A percentile compares a stretch with the other conserved stretches of the same genome.
Evolutionary conservation across 2,888 invertebrate genomes (phyloP).

Genomic region (Apotomis capreana): DNA sequence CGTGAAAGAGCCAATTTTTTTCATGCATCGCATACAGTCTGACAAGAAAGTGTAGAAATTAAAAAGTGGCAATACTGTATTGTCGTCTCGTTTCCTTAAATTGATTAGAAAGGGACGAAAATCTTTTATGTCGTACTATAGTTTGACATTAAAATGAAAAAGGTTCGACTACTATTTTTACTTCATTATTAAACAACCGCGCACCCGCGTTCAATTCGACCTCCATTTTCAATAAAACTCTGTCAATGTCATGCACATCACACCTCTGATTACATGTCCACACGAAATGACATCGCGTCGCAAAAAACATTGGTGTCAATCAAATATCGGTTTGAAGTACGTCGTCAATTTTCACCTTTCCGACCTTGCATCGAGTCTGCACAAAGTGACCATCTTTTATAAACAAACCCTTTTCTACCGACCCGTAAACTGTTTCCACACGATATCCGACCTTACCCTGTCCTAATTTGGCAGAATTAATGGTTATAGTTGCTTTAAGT

Average conservation of each 20-base stretch:
- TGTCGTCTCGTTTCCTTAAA: no score
- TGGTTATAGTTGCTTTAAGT: slow-evolving; percentile 40
- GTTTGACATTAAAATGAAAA: not conserved
- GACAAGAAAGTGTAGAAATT: no score
- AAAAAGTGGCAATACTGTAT: no score
- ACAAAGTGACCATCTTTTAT: slow-evolving; percentile 40
- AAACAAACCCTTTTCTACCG: slow-evolving; percentile 44
- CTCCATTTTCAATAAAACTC: not conserved
- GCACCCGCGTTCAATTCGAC: not conserved
- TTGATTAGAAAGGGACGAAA: no score
- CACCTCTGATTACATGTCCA: slow-evolving; percentile 7
- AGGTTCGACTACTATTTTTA: not conserved
- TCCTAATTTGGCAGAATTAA: slow-evolving; percentile 38
- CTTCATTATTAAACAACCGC: not conserved
- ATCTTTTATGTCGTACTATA: no score
- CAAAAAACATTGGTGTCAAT: slow-evolving; percentile 15
- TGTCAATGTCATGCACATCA: slow-evolving; percentile 13
- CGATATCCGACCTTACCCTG: slow-evolving; percentile 34
- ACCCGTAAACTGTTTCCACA: slow-evolving; percentile 36
- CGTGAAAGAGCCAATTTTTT: no score
- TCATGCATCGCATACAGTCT: no score
- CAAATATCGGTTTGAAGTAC: slow-evolving; percentile 32
- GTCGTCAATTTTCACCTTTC: slow-evolving; percentile 48
- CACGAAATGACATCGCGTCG: slow-evolving; percentile 8
- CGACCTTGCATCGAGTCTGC: slow-evolving; percentile 54